Evolutionary conservation across 2,113 vertebrate genomes (phyloP), one percentile per base, ranked within the genome.

Genomic region (Phylloscopus trochilus): DNA sequence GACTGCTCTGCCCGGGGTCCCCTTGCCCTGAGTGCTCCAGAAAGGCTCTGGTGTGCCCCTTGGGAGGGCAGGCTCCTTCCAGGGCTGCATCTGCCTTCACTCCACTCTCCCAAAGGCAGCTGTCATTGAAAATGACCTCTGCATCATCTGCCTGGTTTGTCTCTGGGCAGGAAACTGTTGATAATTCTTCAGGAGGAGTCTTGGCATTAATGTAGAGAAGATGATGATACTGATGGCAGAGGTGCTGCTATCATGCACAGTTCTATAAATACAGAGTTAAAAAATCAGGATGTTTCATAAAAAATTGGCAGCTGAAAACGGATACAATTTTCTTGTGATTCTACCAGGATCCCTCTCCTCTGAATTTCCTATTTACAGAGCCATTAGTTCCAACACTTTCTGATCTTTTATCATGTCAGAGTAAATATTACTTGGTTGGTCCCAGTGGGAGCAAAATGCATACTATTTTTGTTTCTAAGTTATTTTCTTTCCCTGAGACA

Each of bases 321-420:
- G 60, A 86, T 95, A 84, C 91, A 85, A 96, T 97, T 97, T 95
- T 95, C 95, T 60, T 78, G 31, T 11, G 80, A 66, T 91, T 95
- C 68, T 91, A 85, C 90, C 95, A 97, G 85, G 80, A 89, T 95
- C 84, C 92, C 60, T 97, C 78, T 94, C 78, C 82, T 78, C 94
- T 24, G 67, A 92, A 91, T 76, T 87, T 87, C 72, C 93, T 95
- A 56, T 96, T 98, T 97, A 86, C 85, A 87, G 91, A 95, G 79
- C 87, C 89, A 96, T 97, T 97, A 97, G 91, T 97, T 95, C 93
- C 95, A 96, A 97, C 96, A 95, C 86, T 93, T 97, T 94, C 87
- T 93, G 92, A 97, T 97, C 93, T 96, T 97, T 96, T 96, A 96
- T 97, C 87, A 35, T 96, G 95, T 96, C 97, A 97, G 88, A 95